Base-by-base conservation (phyloP, 2,797 vertebrate genomes). In the Leuciscus waleckii region DNA sequence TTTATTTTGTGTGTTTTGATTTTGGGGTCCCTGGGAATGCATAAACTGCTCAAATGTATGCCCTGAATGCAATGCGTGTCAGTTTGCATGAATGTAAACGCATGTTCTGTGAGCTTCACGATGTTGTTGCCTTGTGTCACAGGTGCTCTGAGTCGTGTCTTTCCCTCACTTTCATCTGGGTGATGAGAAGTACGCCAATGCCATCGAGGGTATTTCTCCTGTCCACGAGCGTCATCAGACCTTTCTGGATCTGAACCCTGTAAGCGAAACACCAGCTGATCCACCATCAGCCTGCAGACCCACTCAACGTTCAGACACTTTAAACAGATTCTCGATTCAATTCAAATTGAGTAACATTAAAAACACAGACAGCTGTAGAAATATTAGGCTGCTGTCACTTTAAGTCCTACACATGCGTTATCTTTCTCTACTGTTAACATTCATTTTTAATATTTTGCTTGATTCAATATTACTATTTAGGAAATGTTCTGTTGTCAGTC, bases 91-190 rank as follows among this genome's bases (percentile, higher is more conserved):
- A 70, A 3, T 58, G 54, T 58, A 41, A n/a, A 70, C 1, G 68
- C 11, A 7, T 2, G 23, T 13, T 32, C 4, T 39, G 35, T 68
- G 65, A 68, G 65, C 32, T 35, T 46, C 70, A 73, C 43, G 5
- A 26, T n/a, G 11, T 23, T 41, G 19, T 43, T 43, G 16, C 8
- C 7, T 2, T 75, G n/a, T 82, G 6, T 19, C 56, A 16, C 56
- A 96, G 96, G 94, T 79, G 96, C 94, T 19, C 96, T 0, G 94
- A 1, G 91, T 96, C 0, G 92, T 95, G 17, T 96, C 96, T 13
- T 96, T 96, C 51, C 95, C 96, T 63, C 96, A 96, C 90, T 96
- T 96, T 83, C 94, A 95, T 83, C 91, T 95, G 77, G 96, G 86
- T 1, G 96, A 95, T 1, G 2, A 82, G 3, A 93, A 93, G 88